Evolutionary conservation across 2,797 vertebrate species (phyloP).

Genomic region (Clarias laeviceps): DNA sequence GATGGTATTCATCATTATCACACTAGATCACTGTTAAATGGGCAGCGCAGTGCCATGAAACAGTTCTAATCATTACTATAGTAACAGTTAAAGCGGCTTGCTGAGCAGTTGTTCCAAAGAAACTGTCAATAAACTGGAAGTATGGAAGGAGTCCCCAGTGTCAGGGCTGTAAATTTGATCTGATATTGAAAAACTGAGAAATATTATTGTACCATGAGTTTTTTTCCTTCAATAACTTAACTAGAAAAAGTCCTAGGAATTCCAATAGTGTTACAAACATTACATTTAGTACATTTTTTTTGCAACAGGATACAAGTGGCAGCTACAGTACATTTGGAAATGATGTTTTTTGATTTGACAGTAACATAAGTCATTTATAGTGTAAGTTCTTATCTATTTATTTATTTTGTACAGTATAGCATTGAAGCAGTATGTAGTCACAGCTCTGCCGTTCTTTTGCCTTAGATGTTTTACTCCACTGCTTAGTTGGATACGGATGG

Average conservation of each 20-base stretch:
- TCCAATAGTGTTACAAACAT: background rate
- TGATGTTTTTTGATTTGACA: background rate
- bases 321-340: background rate
- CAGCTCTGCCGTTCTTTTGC: background rate
- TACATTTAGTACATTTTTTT: too few species aligned
- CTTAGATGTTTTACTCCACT: background rate
- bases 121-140: background rate
- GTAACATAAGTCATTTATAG: background rate
- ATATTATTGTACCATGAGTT: too few species aligned
- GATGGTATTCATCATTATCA: background rate
- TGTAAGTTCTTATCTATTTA: background rate
- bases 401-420: background rate
- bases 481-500: background rate
- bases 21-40: background rate
- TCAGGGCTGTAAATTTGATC: background rate
- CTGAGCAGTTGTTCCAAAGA: too few species aligned
- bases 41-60: too few species aligned
- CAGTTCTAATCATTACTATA: background rate
- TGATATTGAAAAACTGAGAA: background rate
- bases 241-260: background rate
- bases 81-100: background rate
- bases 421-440: background rate
- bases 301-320: background rate
- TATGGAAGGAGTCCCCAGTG: background rate
- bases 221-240: too few species aligned